Conservation (phyloP, 2,888 invertebrate species). For the Agriopis aurantiaria region DNA sequence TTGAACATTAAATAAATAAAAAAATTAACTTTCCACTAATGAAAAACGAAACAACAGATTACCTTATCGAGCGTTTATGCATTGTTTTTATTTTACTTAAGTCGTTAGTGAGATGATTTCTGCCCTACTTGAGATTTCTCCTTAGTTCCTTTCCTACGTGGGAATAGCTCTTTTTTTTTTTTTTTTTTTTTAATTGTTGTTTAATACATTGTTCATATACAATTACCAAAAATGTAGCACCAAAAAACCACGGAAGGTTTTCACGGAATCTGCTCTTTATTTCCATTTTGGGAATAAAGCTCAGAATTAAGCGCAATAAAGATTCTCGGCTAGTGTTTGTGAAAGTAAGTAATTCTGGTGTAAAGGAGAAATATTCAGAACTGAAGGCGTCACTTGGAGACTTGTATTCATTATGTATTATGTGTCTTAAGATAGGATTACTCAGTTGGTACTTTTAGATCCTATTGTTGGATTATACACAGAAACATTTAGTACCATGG, state of each 20-base stretch:
- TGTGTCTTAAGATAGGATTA: slow-evolving; percentile 9
- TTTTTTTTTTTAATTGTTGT: too few species aligned
- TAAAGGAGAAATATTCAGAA: slow-evolving; percentile 7
- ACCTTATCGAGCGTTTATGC: not conserved
- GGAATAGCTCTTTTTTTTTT: slow-evolving; percentile 23
- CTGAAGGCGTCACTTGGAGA: slow-evolving; percentile 8
- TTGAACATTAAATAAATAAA: too few species aligned
- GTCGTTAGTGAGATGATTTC: not conserved
- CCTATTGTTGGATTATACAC: slow-evolving; percentile 1
- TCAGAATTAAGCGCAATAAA: slow-evolving; percentile 26
- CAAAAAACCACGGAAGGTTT: too few species aligned
- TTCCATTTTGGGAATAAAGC: slow-evolving; percentile 28
- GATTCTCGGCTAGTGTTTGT: slow-evolving; percentile 25
- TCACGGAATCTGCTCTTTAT: slow-evolving; percentile 23
- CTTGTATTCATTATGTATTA: slow-evolving; percentile 9
- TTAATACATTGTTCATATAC: too few species aligned
- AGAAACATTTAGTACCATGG: not conserved
- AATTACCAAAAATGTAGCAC: too few species aligned
- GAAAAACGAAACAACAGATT: too few species aligned
- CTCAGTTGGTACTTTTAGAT: not conserved
- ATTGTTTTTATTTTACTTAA: not conserved
- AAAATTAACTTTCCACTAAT: too few species aligned
- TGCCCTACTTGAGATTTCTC: slow-evolving; percentile 2
- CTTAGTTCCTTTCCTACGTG: slow-evolving; percentile 4
- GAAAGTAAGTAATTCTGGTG: slow-evolving; percentile 22